Percentiles rank a stretch among this genome's conserved stretches.
Evolutionary conservation across 2,888 invertebrate species (phyloP).

Genomic region (Tetheella fluctuosa): DNA sequence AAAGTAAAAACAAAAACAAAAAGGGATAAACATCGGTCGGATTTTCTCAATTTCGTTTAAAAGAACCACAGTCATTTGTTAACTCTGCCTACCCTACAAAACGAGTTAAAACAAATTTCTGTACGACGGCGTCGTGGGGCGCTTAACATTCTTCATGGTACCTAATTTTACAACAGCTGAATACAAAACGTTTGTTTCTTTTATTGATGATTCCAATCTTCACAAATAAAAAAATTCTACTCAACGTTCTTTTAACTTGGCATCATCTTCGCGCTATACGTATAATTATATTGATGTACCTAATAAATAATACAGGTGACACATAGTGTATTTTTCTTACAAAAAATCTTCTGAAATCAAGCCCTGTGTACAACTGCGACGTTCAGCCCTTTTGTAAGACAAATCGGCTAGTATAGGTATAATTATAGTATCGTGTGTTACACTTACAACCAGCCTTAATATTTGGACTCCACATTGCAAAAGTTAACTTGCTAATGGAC

Average conservation of each 20-base stretch:
- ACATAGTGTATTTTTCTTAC: not conserved
- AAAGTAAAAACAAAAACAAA: slow-evolving; percentile 16
- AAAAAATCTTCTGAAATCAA: not conserved
- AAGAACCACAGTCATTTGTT: slow-evolving; percentile 74
- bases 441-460: slow-evolving; percentile 11
- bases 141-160: slow-evolving; percentile 62
- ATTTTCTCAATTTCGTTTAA: slow-evolving; percentile 61
- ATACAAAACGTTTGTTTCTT: slow-evolving; percentile 43
- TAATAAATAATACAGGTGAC: not conserved
- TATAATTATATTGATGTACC: too few relatives aligned
- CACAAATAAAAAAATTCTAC: slow-evolving; percentile 21
- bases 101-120: slow-evolving; percentile 67
- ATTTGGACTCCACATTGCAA: slow-evolving; percentile 27
- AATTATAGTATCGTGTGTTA: not conserved
- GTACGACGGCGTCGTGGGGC: slow-evolving; percentile 42
- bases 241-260: slow-evolving; percentile 11
- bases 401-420: not conserved
- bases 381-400: not conserved
- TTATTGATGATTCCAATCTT: slow-evolving; percentile 8
- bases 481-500: slow-evolving; percentile 67
- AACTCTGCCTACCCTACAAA: slow-evolving; percentile 41
- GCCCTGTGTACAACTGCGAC: not conserved
- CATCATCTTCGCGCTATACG: too few relatives aligned
- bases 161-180: slow-evolving; percentile 45
- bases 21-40: slow-evolving; percentile 29